A percentile compares a stretch with the other conserved stretches of the same genome.
phyloP scores from a whole-genome alignment of 2,797 vertebrate species.

The Halcyon smyrnensis region DNA sequence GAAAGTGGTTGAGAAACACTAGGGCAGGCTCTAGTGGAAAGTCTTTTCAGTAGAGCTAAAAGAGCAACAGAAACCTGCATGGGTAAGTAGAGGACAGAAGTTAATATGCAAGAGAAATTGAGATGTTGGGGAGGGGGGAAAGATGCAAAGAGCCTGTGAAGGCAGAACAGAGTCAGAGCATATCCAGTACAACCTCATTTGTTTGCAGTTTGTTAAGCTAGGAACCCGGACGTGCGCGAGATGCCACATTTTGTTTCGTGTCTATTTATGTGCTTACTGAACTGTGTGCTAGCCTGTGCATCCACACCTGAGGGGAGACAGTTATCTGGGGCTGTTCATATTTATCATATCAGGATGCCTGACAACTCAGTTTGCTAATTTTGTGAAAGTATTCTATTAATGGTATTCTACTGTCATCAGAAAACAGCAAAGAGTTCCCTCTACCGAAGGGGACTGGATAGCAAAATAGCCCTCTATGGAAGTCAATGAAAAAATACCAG shows the following conservation, averaged over 20 bases:
- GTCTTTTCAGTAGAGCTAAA: slow-evolving; percentile 29
- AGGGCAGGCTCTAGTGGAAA: neutral
- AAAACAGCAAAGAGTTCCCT: neutral
- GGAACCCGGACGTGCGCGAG: neutral
- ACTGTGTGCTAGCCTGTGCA: neutral
- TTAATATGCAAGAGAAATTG: neutral
- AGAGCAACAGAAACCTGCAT: neutral
- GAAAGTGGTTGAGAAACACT: neutral
- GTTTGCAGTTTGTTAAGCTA: slow-evolving; percentile 24
- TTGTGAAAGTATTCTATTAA: neutral
- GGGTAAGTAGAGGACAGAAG: neutral
- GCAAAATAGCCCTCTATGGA: neutral
- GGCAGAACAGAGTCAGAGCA: slow-evolving; percentile 31
- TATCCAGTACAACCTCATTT: slow-evolving; percentile 8
- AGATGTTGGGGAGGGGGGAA: neutral
- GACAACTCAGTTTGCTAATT: slow-evolving; percentile 3
- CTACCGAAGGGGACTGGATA: neutral
- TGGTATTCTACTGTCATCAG: neutral
- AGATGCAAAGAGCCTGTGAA: slow-evolving; percentile 25
- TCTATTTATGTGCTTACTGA: slow-evolving; percentile 38
- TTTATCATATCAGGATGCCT: neutral
- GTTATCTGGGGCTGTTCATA: neutral
- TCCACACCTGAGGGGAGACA: neutral
- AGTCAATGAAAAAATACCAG: neutral
- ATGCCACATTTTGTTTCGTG: neutral